Conservation (phyloP, 2,797 vertebrate genomes). For the Hoplostethus atlanticus region DNA sequence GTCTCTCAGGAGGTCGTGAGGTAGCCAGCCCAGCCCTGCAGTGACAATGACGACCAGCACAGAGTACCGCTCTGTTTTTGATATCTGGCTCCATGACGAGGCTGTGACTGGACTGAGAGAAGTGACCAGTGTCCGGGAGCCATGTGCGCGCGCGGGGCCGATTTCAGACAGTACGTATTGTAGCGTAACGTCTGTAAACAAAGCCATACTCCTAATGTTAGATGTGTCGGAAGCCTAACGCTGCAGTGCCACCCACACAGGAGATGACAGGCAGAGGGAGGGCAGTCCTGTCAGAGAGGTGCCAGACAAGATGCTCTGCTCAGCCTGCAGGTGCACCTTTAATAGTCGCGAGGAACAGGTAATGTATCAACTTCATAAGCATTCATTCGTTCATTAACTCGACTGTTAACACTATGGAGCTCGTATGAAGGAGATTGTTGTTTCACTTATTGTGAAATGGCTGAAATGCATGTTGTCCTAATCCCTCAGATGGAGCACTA, state of each 20-base stretch:
- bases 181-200: background rate
- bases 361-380: background rate
- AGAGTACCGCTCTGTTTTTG: conserved; percentile 74
- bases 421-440: no score
- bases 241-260: conserved; percentile 19
- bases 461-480: background rate
- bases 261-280: conserved; percentile 40
- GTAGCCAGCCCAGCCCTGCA: background rate
- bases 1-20: conserved; percentile 15
- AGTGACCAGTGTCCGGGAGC: conserved; percentile 59
- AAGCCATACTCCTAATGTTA: background rate
- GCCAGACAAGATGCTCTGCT: conserved; percentile 89
- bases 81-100: conserved; percentile 66
- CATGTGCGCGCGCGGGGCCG: conserved; percentile 5
- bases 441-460: background rate
- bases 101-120: conserved; percentile 70
- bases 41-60: conserved; percentile 48
- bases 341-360: conserved; percentile 91
- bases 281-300: conserved; percentile 66
- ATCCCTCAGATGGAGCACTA: conserved; percentile 92
- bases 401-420: no score
- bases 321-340: conserved; percentile 88
- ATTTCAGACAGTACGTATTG: conserved; percentile 39
- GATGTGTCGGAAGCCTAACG: background rate
- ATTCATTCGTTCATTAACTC: no score